Evolutionary conservation across 2,888 invertebrate genomes (phyloP).

Genomic region (Unio delphinus): DNA sequence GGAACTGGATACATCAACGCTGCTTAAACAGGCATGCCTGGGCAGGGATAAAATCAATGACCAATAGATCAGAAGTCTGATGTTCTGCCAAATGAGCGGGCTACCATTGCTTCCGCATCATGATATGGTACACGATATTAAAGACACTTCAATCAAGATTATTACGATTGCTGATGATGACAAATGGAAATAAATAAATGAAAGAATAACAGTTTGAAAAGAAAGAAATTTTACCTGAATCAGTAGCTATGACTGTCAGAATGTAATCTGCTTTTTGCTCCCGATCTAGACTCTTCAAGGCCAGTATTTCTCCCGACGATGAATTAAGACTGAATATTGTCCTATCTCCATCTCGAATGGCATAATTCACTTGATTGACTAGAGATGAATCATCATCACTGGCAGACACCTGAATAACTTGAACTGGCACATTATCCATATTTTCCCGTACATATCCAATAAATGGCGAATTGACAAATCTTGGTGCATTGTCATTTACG

Average conservation of each 20-base stretch:
- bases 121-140: no score
- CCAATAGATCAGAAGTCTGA: no score
- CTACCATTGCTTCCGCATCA: no score
- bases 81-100: no score
- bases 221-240: constrained; percentile 78
- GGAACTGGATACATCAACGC: no score
- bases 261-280: constrained; percentile 87
- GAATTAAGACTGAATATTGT: constrained; percentile 80
- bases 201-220: no score
- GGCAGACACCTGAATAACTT: constrained; percentile 80
- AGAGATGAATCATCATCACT: constrained; percentile 93
- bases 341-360: constrained; percentile 92
- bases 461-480: constrained; percentile 95
- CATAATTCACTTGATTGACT: constrained; percentile 92
- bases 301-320: constrained; percentile 77
- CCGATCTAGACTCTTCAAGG: constrained; percentile 82
- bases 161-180: no score
- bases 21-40: no score
- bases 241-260: constrained; percentile 87
- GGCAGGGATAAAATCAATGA: no score
- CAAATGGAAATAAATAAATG: no score
- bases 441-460: constrained; percentile 91
- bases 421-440: constrained; percentile 73
- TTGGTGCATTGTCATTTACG: constrained; percentile 94
- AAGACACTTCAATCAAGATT: no score